Evolutionary conservation across 2,113 vertebrate genomes (phyloP).

Genomic region (Neodon shergylaensis): DNA sequence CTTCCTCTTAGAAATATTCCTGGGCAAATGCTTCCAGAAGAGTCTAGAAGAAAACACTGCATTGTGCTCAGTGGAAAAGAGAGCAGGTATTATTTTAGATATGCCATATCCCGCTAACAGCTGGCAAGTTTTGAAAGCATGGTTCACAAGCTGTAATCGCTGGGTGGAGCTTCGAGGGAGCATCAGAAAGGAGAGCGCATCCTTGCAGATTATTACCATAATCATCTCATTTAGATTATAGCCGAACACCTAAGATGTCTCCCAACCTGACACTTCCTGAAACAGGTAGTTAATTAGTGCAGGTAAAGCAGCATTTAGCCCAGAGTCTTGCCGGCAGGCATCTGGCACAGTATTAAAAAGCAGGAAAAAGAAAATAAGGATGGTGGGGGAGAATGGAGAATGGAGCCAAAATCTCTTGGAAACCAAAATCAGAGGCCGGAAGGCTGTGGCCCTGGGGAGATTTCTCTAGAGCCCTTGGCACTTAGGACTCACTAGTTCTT

Average conservation of each 20-base stretch:
- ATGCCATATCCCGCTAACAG: conserved; percentile 73
- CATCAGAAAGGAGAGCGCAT: conserved; percentile 70
- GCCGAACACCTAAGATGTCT: conserved; percentile 74
- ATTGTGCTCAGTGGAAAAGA: conserved; percentile 68
- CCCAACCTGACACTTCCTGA: conserved; percentile 78
- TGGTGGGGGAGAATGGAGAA: not conserved
- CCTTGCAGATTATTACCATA: conserved; percentile 78
- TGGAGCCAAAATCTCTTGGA: conserved; percentile 7
- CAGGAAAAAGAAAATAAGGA: conserved; percentile 50
- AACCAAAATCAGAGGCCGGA: not conserved
- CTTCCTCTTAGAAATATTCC: conserved; percentile 47
- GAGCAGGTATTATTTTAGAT: conserved; percentile 74
- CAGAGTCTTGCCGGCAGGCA: conserved; percentile 67
- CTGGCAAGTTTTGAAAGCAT: conserved; percentile 70
- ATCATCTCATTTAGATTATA: conserved; percentile 80
- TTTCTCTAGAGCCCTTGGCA: accelerated
- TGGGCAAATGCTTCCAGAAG: conserved; percentile 40
- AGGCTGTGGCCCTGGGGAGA: not conserved
- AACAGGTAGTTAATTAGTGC: conserved; percentile 81
- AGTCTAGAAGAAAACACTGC: conserved; percentile 65
- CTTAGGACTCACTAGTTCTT: conserved; percentile 88
- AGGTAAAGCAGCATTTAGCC: conserved; percentile 77
- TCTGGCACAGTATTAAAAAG: conserved; percentile 64
- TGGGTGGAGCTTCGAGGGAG: conserved; percentile 67
- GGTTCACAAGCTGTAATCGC: conserved; percentile 73